Conservation (phyloP, 2,888 invertebrate species). For the Melinaea menophilus region DNA sequence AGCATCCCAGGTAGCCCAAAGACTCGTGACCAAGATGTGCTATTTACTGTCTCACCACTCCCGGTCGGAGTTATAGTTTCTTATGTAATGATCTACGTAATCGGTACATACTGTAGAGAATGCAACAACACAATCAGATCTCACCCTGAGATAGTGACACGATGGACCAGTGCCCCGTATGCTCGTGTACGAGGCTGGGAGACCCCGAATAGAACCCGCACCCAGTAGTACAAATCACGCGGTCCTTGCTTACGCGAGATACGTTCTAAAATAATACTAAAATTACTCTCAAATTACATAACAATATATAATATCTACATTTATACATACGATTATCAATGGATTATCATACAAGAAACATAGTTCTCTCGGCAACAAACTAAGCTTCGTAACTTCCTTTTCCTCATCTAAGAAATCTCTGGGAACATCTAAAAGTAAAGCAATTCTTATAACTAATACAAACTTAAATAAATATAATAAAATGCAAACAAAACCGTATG, state of each 20-base stretch:
- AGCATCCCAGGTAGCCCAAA: too few relatives aligned
- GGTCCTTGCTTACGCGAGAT: slow-evolving; percentile 37
- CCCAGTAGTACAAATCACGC: slow-evolving; percentile 54
- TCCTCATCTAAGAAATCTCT: slow-evolving; percentile 63
- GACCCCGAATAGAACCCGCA: slow-evolving; percentile 66
- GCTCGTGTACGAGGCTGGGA: slow-evolving; percentile 60
- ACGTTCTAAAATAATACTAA: slow-evolving; percentile 40
- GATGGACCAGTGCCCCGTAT: slow-evolving; percentile 64
- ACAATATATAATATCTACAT: background rate
- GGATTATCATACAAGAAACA: slow-evolving; percentile 51
- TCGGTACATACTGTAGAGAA: too few relatives aligned
- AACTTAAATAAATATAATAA: background rate
- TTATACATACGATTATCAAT: slow-evolving; percentile 31
- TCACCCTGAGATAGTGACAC: slow-evolving; percentile 57
- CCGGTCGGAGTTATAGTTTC: too few relatives aligned
- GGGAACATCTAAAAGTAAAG: slow-evolving; percentile 52
- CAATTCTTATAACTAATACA: background rate
- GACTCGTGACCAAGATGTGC: too few relatives aligned
- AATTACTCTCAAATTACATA: background rate
- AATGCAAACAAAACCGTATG: background rate
- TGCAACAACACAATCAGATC: too few relatives aligned
- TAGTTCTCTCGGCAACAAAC: slow-evolving; percentile 49
- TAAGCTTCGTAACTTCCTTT: slow-evolving; percentile 46
- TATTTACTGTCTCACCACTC: too few relatives aligned
- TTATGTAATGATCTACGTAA: too few relatives aligned